Evolutionary conservation across 2,888 invertebrate species (phyloP).

Genomic region (Callinectes sapidus): DNA sequence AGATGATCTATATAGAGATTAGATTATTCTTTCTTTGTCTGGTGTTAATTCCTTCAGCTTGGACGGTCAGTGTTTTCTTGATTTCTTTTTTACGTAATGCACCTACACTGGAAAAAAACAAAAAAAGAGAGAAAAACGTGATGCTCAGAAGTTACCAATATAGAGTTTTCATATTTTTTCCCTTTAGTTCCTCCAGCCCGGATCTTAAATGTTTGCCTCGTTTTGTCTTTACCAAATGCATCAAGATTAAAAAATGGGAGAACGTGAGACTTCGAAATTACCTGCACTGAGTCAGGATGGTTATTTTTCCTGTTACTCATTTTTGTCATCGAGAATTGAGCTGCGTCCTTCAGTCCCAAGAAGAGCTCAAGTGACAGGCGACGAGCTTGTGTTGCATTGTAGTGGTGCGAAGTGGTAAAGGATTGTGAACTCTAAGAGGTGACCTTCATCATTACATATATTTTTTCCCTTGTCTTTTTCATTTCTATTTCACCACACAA

Average conservation of each 20-base stretch:
- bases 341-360: not conserved
- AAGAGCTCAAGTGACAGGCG: not conserved
- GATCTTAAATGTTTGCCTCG: not conserved
- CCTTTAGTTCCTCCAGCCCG: not conserved
- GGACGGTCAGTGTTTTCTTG: too few species aligned
- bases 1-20: not conserved
- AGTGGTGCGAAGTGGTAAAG: not conserved
- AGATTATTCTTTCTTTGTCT: too few species aligned
- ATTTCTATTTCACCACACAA: not conserved
- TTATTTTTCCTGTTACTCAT: not conserved
- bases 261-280: not conserved
- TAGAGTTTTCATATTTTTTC: too few species aligned
- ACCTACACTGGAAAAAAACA: too few species aligned
- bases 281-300: not conserved
- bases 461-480: not conserved
- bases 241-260: not conserved
- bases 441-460: not conserved
- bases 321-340: not conserved
- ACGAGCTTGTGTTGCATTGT: not conserved
- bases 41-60: not conserved
- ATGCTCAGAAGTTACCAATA: too few species aligned
- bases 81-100: too few species aligned
- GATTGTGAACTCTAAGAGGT: not conserved
- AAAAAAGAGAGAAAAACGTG: too few species aligned
- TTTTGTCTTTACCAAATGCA: not conserved